Evolutionary conservation across 2,888 invertebrate genomes (phyloP).

Genomic region (Labia minor): DNA sequence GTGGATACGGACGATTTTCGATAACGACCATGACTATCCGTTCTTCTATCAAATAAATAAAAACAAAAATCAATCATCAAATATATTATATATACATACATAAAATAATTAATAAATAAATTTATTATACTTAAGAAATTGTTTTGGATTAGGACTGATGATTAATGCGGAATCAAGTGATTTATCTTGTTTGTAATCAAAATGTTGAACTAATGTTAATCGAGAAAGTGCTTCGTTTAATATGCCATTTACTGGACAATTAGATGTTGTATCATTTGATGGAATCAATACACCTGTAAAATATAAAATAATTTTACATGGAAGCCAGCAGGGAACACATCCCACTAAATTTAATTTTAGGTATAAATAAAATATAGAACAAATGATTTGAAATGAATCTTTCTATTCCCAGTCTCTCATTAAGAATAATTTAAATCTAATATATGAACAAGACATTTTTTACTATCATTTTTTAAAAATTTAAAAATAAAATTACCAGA

Average conservation of each 20-base stretch:
- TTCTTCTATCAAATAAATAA: conserved; percentile 31
- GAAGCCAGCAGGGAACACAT: too few species aligned
- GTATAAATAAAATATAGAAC: too few species aligned
- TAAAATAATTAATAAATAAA: conserved; percentile 13
- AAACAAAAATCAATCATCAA: background rate
- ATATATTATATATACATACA: background rate
- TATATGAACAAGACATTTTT: too few species aligned
- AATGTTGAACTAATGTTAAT: conserved; percentile 54
- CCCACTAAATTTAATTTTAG: too few species aligned
- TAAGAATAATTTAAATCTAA: too few species aligned
- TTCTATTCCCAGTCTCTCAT: too few species aligned
- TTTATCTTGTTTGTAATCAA: conserved; percentile 74
- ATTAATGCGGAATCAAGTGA: conserved; percentile 64
- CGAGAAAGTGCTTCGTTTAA: conserved; percentile 32
- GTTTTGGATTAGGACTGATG: conserved; percentile 50
- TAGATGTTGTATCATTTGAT: background rate
- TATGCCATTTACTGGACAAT: conserved; percentile 24
- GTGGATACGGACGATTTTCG: conserved; percentile 54
- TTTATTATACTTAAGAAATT: conserved; percentile 32
- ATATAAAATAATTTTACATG: too few species aligned
- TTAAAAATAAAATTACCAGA: background rate
- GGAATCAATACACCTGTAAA: too few species aligned
- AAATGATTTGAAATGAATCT: too few species aligned
- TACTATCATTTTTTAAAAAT: too few species aligned
- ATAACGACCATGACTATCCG: conserved; percentile 45